Evolutionary conservation across 2,797 vertebrate genomes (phyloP), one percentile per base, ranked within the genome.

Genomic region (Lagocephalus sceleratus): DNA sequence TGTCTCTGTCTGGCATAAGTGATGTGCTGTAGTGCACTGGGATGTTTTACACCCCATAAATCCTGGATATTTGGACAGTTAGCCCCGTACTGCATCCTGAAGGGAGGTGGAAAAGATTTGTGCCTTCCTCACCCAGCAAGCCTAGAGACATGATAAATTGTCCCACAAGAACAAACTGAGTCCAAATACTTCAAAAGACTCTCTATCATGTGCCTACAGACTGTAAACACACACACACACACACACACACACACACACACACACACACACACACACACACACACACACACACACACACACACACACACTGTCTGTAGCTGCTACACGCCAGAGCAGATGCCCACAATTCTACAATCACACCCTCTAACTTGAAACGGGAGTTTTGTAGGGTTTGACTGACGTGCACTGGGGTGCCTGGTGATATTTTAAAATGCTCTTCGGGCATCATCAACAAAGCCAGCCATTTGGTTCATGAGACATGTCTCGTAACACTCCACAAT

Each of bases 111-210:
- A 47, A 43, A 53, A 81, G 78, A 84, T 81, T 83, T 82, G 79
- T 82, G 71, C 71, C 59, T 70, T 77, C 68, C 70, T 79, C 51
- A 66, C 65, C 62, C 74, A 52, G 55, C 63, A 66, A 66, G 54
- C 59, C 41, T 55, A 26, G 40, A 54, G 61, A 84, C 59, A 22
- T 87, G 84, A 87, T 83, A 43, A 72, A 89, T 84, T 48, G 68
- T 73, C 66, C 68, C 41, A 7, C 64, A 65, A 61, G 47, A 63
- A 63, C 68, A 81, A 69, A 79, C 60, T 6, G 57, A 60, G 55
- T 66, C 61, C 58, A 75, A 67, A 82, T 78, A 51, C 48, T 81
- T 82, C 68, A 84, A 51, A 68, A 54, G 60, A 53, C 51, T 60
- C 56, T n/a, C 60, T 51, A 44, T 64, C 50, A 21, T 29, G 42